These are phyloP conservation scores for Drosophila lini DNA, from an alignment of 1,140 invertebrate species.

Conservation along the genomic window DNA sequence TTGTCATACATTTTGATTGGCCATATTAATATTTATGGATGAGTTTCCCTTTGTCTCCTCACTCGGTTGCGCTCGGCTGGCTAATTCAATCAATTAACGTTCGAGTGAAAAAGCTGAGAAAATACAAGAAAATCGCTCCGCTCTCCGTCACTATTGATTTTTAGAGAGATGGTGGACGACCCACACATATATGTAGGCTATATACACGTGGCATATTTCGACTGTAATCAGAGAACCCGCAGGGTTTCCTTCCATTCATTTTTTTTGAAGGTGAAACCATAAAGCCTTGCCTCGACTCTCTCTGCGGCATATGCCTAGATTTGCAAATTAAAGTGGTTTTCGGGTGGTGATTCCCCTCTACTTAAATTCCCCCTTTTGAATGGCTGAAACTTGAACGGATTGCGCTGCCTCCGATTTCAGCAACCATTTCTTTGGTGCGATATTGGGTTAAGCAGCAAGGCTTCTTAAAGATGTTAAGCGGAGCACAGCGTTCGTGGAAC, in stretches of 20 bases:
- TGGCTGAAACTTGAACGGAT: constrained; percentile 37
- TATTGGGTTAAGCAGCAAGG: constrained; percentile 24
- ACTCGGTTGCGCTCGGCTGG: constrained; percentile 31
- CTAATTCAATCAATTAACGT: constrained; percentile 73
- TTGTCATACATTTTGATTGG: constrained; percentile 78
- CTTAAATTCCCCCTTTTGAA: constrained; percentile 34
- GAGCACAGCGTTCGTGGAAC: not conserved
- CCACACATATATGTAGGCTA: constrained; percentile 6
- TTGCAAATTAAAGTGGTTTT: constrained; percentile 58
- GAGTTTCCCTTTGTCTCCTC: constrained; percentile 38
- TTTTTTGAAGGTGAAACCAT: constrained; percentile 59
- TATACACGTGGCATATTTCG: constrained; percentile 48
- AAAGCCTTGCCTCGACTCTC: constrained; percentile 35
- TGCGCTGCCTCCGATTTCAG: constrained; percentile 33
- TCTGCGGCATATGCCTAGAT: constrained; percentile 57
- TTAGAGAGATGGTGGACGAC: constrained; percentile 16
- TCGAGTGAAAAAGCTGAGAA: constrained; percentile 12
- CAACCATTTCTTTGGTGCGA: constrained; percentile 36
- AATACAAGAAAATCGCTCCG: constrained; percentile 32
- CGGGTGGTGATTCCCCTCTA: constrained; percentile 7
- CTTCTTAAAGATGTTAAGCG: constrained; percentile 37
- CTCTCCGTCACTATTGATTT: constrained; percentile 63
- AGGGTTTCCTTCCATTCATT: constrained; percentile 38
- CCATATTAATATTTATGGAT: constrained; percentile 70
- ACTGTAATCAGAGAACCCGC: constrained; percentile 62